Base-by-base conservation (phyloP, 2,113 vertebrate species). In the Telmatochromis bifrenatus region DNA sequence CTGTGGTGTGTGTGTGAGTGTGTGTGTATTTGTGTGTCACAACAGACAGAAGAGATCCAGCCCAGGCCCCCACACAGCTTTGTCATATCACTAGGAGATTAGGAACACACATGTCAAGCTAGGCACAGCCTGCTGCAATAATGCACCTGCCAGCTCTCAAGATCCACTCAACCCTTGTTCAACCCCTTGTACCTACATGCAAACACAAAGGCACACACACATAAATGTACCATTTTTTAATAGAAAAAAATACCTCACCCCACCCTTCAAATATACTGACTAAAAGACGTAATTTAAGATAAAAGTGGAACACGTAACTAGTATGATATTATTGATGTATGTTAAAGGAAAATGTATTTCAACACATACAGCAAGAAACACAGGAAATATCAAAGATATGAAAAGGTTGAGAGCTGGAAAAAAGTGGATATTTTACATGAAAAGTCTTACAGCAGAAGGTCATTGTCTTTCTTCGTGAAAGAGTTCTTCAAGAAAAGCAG, bases 11-110 rank as follows among this genome's bases (percentile, higher is more conserved):
- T 85, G 84, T 81, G 84, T 77, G 51, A 75, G 89, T 82, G 84
- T 90, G 87, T 89, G 92, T 79, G 81, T 91, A 84, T 87, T 47
- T 83, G 92, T 83, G 82, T 91, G 87, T 89, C 81, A 93, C 90
- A 91, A 93, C 84, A 90, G 92, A 93, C 92, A 95, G 91, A 88
- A 73, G 88, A 86, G 90, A 92, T 89, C 91, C 93, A 91, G 89
- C 89, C 81, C 82, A 80, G 88, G 88, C 93, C 94, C 90, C 91
- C 92, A 94, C 92, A 92, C 93, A 94, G 95, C 94, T 95, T 95
- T 95, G 95, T 95, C 95, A 95, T 93, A 94, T 95, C 93, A 95
- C 88, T 84, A n/a, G 87, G 92, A 96, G 94, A 96, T 95, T 96
- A 96, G 91, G 92, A 93, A 93, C 94, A 94, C 95, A 94, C 93